phyloP scores from a whole-genome alignment of 2,113 vertebrate genomes.

The Crotalus helleri region DNA sequence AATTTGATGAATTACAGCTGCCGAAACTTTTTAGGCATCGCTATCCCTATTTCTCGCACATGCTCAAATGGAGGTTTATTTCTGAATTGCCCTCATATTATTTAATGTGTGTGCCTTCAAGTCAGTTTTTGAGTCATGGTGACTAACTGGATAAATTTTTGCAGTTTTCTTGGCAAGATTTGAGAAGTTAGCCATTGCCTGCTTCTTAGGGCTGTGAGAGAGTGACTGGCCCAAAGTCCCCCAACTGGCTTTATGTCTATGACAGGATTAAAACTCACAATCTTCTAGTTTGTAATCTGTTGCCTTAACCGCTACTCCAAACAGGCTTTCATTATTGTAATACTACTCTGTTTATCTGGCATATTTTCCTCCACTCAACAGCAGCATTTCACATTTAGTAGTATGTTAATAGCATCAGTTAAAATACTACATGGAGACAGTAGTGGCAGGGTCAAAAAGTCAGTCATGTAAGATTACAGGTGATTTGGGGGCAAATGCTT shows the following conservation, averaged over 20 bases:
- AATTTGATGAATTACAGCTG: no score
- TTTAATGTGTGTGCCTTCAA: neutral
- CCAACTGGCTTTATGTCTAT: neutral
- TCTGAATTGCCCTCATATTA: neutral
- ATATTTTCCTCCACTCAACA: neutral
- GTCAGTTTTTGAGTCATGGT: neutral
- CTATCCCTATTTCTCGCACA: no score
- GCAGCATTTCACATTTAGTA: neutral
- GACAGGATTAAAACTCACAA: neutral
- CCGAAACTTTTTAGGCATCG: no score
- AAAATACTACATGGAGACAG: neutral
- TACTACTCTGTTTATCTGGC: neutral
- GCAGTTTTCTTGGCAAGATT: neutral
- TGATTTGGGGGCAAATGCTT: neutral
- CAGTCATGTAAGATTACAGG: neutral
- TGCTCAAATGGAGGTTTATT: no score
- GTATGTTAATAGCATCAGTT: neutral
- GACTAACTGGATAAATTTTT: neutral
- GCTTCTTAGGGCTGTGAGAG: neutral
- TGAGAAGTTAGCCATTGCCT: neutral
- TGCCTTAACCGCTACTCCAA: neutral
- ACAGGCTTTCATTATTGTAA: neutral
- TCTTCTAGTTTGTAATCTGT: neutral
- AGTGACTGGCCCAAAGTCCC: neutral
- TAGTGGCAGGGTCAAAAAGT: neutral